Conservation (phyloP, 2,113 vertebrate genomes). For the Coptodon bakossiorum region DNA sequence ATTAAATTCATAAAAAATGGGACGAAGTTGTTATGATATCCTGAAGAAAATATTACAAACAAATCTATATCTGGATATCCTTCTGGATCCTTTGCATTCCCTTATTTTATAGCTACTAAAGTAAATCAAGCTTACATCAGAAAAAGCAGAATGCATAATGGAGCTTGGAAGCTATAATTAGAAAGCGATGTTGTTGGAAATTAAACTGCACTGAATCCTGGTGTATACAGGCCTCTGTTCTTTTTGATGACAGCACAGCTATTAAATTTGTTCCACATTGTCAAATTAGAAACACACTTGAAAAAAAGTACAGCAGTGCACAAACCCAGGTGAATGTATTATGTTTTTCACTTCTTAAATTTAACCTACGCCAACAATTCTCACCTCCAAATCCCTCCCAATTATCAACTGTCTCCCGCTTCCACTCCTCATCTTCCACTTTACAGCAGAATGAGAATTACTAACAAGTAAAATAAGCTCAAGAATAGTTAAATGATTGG, state of each 20-base stretch:
- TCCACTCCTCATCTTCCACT: not conserved
- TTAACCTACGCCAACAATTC: not conserved
- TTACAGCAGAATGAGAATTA: not conserved
- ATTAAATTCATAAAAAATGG: not conserved
- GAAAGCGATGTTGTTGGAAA: slow-evolving; percentile 1
- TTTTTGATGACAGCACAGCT: slow-evolving; percentile 1
- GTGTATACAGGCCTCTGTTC: not conserved
- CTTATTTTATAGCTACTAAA: not conserved
- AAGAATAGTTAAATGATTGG: slow-evolving; percentile 30
- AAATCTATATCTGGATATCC: not conserved
- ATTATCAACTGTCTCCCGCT: not conserved
- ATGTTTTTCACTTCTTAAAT: not conserved
- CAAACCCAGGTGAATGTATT: not conserved
- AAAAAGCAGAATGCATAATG: not conserved
- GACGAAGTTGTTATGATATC: not conserved
- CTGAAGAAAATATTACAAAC: not conserved
- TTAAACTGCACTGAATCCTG: not conserved
- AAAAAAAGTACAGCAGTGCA: not conserved
- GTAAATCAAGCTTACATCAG: not conserved
- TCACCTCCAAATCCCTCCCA: not conserved
- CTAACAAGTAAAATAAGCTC: slow-evolving; percentile 27
- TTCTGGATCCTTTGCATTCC: not conserved
- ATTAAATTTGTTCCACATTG: slow-evolving; percentile 4
- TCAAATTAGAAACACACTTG: not conserved
- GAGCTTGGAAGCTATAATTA: not conserved